Base-by-base conservation (phyloP, 2,113 vertebrate species). In the Pygathrix nemaeus region DNA sequence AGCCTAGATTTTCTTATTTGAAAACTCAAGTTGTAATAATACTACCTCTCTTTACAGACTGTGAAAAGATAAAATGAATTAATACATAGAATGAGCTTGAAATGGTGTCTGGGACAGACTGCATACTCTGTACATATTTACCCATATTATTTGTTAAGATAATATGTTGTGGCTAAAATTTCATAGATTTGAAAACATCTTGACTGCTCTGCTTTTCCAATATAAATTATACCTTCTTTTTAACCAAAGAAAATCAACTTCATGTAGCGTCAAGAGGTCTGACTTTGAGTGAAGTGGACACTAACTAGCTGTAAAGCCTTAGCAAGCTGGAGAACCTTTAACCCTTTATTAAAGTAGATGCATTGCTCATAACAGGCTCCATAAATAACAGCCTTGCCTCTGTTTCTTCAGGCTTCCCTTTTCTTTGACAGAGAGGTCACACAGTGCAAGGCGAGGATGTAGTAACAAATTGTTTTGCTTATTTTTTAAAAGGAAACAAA, bases 1-100 rank as follows among this genome's bases (percentile, higher is more conserved):
- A 96, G 64, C 72, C 38, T 86, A 21, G 25, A 27, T 89, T 92
- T 93, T 90, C 86, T 94, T 93, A 70, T 57, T 27, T 70, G 23
- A 94, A 79, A 79, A 94, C 73, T 35, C 3, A 12, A 1, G 70
- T 81, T 96, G 2, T 81, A 84, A 38, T 87, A 93, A 68, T 2
- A 80, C 48, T 43, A 18, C 18, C 81, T 70, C 6, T 45, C 59
- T 87, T 90, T 70, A 35, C 88, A 20, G 57, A 88, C 20, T 83
- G 8, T 83, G 30, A 18, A 85, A 94, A 82, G 50, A 83, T 2
- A 50, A 93, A 94, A 64, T 87, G 32, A 70, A 87, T 83, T 45
- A 52, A 43, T 81, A 45, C 27, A 17, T 88, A n/a, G 48, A 73
- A 50, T 70, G 25, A 95, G 6, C 57, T 66, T 88, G 38, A 32